phyloP scores from a whole-genome alignment of 2,113 vertebrate species.

The Toxotes chatareus region DNA sequence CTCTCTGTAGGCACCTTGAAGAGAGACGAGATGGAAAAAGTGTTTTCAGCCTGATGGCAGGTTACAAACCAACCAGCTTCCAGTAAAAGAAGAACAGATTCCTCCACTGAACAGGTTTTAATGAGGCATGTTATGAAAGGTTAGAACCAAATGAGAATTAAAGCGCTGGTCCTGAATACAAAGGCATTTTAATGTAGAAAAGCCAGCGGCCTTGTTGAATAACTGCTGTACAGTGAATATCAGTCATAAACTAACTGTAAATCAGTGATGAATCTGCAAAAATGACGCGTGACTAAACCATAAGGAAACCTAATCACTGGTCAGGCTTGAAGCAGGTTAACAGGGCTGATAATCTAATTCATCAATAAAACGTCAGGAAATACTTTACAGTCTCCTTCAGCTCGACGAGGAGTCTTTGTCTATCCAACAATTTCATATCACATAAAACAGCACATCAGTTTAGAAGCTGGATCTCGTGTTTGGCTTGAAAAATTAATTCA shows the following conservation, averaged over 20 bases:
- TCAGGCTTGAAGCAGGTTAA: neutral
- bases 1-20: conserved; percentile 42
- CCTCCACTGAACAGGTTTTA: neutral
- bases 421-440: neutral
- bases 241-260: neutral
- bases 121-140: too few relatives aligned
- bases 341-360: neutral
- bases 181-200: neutral
- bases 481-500: neutral
- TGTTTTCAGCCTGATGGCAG: conserved; percentile 27
- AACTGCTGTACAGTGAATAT: neutral
- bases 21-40: conserved; percentile 26
- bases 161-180: neutral
- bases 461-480: neutral
- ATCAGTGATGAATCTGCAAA: conserved; percentile 1
- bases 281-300: neutral
- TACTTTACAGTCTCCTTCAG: too few relatives aligned
- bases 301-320: neutral
- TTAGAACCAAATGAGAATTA: neutral
- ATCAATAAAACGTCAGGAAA: too few relatives aligned
- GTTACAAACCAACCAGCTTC: conserved; percentile 38
- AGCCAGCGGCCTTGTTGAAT: neutral
- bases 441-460: neutral
- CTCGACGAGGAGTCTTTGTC: neutral
- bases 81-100: neutral